phyloP scores from a whole-genome alignment of 2,113 vertebrate species.

The Smithornis capensis region DNA sequence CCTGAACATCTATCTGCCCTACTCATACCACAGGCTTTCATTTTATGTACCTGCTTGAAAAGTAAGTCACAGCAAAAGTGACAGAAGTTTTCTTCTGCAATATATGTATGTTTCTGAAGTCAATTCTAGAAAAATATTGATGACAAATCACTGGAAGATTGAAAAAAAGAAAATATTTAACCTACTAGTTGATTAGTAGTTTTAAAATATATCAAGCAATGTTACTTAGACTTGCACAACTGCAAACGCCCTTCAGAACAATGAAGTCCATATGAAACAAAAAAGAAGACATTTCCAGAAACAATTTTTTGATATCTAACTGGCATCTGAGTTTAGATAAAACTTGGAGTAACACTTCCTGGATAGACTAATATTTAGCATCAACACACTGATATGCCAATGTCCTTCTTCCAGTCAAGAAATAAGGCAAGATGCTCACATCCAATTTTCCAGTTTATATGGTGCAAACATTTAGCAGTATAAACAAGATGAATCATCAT shows the following conservation, averaged over 20 bases:
- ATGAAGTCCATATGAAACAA: background rate
- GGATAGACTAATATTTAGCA: background rate
- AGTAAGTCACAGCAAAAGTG: background rate
- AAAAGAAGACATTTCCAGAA: background rate
- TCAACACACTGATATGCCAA: background rate
- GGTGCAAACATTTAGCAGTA: background rate
- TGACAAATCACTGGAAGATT: background rate
- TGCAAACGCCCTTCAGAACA: background rate
- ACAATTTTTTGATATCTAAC: background rate
- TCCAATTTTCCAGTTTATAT: background rate
- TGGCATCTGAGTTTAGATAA: background rate
- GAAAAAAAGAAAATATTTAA: background rate
- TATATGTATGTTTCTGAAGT: background rate
- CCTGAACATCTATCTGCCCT: background rate
- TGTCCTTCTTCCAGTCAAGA: background rate
- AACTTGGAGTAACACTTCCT: background rate
- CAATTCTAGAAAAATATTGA: background rate
- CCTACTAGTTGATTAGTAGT: background rate
- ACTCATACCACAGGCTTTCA: background rate
- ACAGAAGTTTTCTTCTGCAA: background rate
- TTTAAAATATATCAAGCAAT: background rate
- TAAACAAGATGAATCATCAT: background rate
- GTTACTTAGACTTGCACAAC: background rate
- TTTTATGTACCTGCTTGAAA: background rate
- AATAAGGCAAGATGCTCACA: background rate